phyloP scores from a whole-genome alignment of 1,140 invertebrate genomes.

The Pentalonia nigronervosa region DNA sequence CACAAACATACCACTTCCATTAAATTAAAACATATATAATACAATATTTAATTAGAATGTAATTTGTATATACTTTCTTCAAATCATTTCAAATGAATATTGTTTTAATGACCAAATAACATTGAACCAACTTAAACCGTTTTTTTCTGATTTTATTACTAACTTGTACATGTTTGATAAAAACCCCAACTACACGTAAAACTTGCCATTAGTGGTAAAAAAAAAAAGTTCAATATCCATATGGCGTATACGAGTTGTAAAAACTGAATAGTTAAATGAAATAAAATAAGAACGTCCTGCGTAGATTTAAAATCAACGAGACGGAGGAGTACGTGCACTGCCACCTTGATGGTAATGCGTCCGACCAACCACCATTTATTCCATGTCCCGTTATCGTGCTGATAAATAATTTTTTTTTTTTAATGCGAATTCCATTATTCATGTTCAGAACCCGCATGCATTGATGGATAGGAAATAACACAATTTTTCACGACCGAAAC shows the following conservation, averaged over 20 bases:
- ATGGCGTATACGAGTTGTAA: not conserved
- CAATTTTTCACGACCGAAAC: slow-evolving; percentile 16
- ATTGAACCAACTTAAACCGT: not conserved
- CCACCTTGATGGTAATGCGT: not conserved
- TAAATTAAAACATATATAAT: not conserved
- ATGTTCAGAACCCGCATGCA: not conserved
- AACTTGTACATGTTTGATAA: slow-evolving; percentile 10
- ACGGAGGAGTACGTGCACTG: not conserved
- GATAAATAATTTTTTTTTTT: slow-evolving; percentile 10
- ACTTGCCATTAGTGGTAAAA: not conserved
- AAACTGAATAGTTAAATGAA: not conserved
- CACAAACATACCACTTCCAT: not conserved
- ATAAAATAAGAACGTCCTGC: not conserved
- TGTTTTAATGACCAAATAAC: not conserved
- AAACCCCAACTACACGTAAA: not conserved
- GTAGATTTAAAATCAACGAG: not conserved
- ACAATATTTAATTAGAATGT: slow-evolving; percentile 3
- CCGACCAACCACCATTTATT: not conserved
- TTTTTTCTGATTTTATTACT: slow-evolving; percentile 10
- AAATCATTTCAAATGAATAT: not conserved
- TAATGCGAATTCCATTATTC: slow-evolving; percentile 17
- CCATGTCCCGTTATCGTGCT: not conserved
- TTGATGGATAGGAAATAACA: not conserved
- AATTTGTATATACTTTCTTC: not conserved
- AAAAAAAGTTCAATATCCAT: not conserved